phyloP scores from a whole-genome alignment of 2,797 vertebrate genomes.

The Smutsia gigantea region DNA sequence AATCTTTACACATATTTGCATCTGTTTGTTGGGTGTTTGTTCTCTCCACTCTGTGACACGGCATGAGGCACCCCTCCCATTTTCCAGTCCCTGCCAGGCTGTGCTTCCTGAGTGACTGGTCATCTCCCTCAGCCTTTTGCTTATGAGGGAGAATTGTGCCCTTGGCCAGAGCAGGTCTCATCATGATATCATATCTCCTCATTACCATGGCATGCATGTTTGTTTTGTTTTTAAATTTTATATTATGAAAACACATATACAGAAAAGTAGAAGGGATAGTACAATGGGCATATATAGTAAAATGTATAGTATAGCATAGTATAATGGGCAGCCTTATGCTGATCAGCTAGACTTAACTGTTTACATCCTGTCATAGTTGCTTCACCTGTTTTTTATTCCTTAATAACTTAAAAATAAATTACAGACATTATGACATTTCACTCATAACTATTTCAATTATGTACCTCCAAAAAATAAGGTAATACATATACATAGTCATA shows the following conservation, averaged over 20 bases:
- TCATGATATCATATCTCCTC: background rate
- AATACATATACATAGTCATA: background rate
- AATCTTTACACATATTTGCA: background rate
- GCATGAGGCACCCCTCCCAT: background rate
- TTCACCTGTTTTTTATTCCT: background rate
- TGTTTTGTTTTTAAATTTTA: background rate
- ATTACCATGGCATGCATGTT: background rate
- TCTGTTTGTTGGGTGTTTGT: background rate
- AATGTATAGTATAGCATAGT: background rate
- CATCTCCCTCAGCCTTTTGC: background rate
- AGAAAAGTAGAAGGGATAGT: background rate
- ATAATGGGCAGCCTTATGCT: background rate
- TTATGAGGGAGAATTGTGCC: background rate
- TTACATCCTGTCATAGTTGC: background rate
- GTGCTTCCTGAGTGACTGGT: background rate
- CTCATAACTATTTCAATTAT: background rate
- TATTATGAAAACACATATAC: background rate
- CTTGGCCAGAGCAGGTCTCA: background rate
- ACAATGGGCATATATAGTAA: background rate
- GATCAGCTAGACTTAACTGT: background rate
- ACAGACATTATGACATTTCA: background rate
- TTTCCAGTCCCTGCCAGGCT: background rate
- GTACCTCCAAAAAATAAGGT: background rate
- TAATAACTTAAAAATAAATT: slow-evolving; percentile 5
- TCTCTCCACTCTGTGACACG: background rate